Conservation (phyloP, 2,113 vertebrate genomes). For the Mus musculus region DNA sequence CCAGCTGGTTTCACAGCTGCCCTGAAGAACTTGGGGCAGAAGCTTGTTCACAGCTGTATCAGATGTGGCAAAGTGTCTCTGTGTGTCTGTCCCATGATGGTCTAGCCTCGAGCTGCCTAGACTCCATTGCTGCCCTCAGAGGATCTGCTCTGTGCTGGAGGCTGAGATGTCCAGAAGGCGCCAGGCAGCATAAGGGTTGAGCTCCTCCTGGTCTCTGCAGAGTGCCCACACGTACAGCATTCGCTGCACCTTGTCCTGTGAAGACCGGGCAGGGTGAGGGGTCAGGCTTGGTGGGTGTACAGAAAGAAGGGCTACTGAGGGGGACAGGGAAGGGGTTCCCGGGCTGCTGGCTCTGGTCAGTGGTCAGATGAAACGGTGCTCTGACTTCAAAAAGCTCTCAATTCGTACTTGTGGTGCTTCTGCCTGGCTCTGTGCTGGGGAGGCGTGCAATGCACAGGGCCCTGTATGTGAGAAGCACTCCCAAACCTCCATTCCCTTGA, state of each 20-base stretch:
- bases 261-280: neutral
- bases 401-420: neutral
- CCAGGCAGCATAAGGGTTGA: slow-evolving; percentile 95
- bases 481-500: neutral
- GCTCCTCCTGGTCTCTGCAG: slow-evolving; percentile 96
- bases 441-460: neutral
- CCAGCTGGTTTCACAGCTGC: neutral
- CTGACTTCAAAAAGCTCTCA: neutral
- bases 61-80: neutral
- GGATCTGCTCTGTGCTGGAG: slow-evolving; percentile 96
- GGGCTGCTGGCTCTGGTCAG: neutral
- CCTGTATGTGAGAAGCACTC: neutral
- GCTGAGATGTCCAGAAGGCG: slow-evolving; percentile 96
- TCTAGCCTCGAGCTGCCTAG: neutral
- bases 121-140: slow-evolving; percentile 84
- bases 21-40: neutral
- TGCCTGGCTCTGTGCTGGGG: no score
- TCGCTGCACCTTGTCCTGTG: slow-evolving; percentile 95
- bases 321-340: no score
- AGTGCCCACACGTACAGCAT: slow-evolving; percentile 99
- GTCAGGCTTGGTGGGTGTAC: neutral
- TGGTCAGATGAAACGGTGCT: neutral
- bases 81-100: neutral
- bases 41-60: neutral
- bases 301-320: neutral